Conservation (phyloP, 2,113 vertebrate genomes). For the Brachyistius frenatus region DNA sequence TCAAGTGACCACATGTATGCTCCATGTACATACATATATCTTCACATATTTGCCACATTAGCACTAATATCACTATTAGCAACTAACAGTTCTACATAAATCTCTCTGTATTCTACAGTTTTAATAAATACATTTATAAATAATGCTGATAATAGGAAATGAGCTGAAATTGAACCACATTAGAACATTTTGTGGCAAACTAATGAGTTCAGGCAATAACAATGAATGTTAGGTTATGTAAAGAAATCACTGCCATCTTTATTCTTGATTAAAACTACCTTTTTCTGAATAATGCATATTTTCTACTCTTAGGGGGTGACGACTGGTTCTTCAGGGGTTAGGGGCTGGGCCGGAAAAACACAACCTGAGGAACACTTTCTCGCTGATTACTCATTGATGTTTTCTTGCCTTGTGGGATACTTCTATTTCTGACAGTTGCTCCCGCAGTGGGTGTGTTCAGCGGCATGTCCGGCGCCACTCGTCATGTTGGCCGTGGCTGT, state of each 20-base stretch:
- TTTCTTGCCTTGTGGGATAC: conserved; percentile 71
- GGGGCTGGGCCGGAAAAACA: conserved; percentile 47
- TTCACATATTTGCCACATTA: no score
- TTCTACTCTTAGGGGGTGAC: conserved; percentile 20
- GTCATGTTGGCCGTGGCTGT: conserved; percentile 65
- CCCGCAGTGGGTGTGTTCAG: conserved; percentile 62
- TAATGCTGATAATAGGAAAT: background rate
- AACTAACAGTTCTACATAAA: no score
- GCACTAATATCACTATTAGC: no score
- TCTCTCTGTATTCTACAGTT: no score
- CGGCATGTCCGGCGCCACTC: conserved; percentile 73
- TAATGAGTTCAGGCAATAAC: no score
- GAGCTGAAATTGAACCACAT: background rate
- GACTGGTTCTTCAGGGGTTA: conserved; percentile 46
- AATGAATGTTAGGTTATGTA: no score
- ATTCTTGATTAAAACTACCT: no score
- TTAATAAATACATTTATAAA: background rate
- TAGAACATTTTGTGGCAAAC: no score
- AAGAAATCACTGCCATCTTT: no score
- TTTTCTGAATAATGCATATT: no score
- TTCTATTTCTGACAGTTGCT: conserved; percentile 76
- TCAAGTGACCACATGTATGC: no score
- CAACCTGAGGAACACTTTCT: conserved; percentile 67
- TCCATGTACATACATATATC: no score
- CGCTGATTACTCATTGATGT: conserved; percentile 78